Evolutionary conservation across 2,888 invertebrate species (phyloP).

Genomic region (Cephus rjabovi): DNA sequence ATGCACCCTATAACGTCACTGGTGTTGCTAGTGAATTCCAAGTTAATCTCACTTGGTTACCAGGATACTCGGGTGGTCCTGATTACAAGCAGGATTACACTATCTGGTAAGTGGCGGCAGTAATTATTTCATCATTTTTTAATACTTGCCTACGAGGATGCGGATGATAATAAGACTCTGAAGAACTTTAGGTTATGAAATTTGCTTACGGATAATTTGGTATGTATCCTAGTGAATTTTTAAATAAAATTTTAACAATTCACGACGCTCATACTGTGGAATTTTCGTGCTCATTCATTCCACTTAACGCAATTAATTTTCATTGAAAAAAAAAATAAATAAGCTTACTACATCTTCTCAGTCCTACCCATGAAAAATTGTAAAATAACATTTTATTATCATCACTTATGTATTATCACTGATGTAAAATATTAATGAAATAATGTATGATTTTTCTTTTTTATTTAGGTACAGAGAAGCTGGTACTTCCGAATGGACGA

Average conservation of each 20-base stretch:
- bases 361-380: not conserved
- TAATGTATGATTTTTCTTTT: not conserved
- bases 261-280: not conserved
- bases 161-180: not conserved
- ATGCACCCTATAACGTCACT: slow-evolving; percentile 95
- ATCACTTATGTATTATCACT: not conserved
- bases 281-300: not conserved
- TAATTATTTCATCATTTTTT: not conserved
- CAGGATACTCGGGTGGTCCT: slow-evolving; percentile 95
- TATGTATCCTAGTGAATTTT: not conserved
- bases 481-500: slow-evolving; percentile 91
- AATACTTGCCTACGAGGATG: not conserved
- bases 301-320: not conserved
- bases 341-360: not conserved
- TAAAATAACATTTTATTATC: not conserved
- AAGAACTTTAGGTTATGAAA: not conserved
- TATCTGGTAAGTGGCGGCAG: slow-evolving; percentile 76
- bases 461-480: slow-evolving; percentile 80
- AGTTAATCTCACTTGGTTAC: slow-evolving; percentile 92
- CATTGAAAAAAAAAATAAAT: not conserved
- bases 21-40: slow-evolving; percentile 91
- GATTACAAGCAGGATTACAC: slow-evolving; percentile 96
- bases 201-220: not conserved
- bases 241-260: not conserved
- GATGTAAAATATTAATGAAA: not conserved